Conservation (phyloP, 2,888 invertebrate genomes). For the Disparrhopalites patrizii region DNA sequence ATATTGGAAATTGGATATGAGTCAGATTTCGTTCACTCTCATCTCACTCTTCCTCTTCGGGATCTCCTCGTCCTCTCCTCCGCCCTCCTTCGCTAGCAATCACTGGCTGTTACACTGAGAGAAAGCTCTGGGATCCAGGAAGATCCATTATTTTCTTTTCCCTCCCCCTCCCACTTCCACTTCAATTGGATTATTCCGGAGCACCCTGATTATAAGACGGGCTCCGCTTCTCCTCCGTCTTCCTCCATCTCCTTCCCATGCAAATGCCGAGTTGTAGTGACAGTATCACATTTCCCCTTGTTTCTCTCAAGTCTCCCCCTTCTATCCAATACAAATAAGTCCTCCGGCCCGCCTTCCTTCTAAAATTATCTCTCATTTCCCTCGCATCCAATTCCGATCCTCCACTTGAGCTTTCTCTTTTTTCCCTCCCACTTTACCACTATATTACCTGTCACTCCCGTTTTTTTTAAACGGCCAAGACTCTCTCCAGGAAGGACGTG, state of each 20-base stretch:
- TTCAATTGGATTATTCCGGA: slow-evolving; percentile 16
- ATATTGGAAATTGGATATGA: slow-evolving; percentile 39
- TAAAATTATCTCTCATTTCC: background rate
- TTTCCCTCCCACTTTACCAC: too few relatives aligned
- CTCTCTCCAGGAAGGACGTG: too few relatives aligned
- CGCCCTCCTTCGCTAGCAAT: background rate
- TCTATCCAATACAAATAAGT: background rate
- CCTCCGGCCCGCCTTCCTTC: background rate
- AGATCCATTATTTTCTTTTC: background rate
- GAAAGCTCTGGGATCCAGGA: background rate
- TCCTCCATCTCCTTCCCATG: too few relatives aligned
- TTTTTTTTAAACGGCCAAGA: too few relatives aligned
- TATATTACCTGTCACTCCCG: too few relatives aligned
- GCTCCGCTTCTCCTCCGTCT: background rate
- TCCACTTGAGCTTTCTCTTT: too few relatives aligned
- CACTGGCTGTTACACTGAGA: background rate
- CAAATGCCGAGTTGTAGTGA: slow-evolving; percentile 4
- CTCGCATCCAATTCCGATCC: too few relatives aligned
- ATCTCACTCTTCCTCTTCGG: slow-evolving; percentile 8
- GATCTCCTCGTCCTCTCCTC: slow-evolving; percentile 7
- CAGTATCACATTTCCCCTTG: slow-evolving; percentile 17
- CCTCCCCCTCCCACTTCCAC: background rate
- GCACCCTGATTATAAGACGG: background rate
- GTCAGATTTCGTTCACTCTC: slow-evolving; percentile 28
- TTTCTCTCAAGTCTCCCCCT: background rate